Evolutionary conservation across 2,797 vertebrate genomes (phyloP).

Genomic region (Todus mexicanus): DNA sequence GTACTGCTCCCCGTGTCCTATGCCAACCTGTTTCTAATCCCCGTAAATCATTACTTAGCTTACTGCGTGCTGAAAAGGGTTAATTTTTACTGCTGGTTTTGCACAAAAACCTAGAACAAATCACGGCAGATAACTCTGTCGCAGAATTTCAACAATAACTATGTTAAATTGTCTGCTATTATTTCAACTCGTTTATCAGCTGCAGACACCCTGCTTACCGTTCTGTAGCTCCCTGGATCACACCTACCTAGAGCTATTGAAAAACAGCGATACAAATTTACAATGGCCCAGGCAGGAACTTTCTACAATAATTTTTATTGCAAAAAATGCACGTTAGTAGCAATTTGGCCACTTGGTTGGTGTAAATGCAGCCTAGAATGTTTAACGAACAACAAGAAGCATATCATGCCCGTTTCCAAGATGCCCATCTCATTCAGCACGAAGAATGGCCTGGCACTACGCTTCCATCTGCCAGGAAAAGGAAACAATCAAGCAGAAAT

Average conservation of each 20-base stretch:
- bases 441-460: neutral
- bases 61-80: neutral
- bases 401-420: neutral
- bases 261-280: neutral
- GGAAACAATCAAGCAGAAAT: neutral
- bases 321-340: neutral
- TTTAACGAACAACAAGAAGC: neutral
- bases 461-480: neutral
- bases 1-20: neutral
- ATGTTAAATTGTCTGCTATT: neutral
- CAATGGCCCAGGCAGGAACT: neutral
- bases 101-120: neutral
- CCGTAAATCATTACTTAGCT: neutral
- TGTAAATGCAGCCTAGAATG: neutral
- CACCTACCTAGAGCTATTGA: neutral
- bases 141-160: neutral
- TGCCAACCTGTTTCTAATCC: neutral
- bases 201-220: neutral
- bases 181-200: conserved; percentile 15
- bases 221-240: neutral
- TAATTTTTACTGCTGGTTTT: neutral
- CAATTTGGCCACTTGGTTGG: neutral
- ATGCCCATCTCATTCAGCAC: neutral
- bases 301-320: neutral
- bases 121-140: neutral